phyloP scores from a whole-genome alignment of 2,797 vertebrate species.

The Pristis pectinata region DNA sequence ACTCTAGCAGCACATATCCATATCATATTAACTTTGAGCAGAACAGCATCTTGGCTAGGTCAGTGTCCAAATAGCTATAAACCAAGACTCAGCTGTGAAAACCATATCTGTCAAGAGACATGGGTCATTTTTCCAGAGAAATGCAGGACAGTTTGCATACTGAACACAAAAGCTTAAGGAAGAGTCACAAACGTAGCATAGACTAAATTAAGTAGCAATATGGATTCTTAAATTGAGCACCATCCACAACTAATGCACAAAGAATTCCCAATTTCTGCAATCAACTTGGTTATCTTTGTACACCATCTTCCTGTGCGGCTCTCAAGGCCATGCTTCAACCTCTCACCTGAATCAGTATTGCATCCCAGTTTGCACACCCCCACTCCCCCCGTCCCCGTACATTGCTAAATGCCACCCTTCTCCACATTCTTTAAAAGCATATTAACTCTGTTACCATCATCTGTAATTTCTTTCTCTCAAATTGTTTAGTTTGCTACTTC shows the following conservation, averaged over 20 bases:
- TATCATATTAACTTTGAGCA: neutral
- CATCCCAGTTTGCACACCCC: neutral
- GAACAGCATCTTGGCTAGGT: neutral
- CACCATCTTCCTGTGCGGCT: neutral
- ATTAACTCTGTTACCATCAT: neutral
- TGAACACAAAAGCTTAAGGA: neutral
- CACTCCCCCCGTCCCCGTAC: neutral
- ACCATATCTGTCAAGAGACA: neutral
- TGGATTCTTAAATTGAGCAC: neutral
- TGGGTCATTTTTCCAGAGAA: neutral
- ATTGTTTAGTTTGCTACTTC: neutral
- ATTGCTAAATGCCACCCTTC: neutral
- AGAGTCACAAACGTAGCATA: neutral
- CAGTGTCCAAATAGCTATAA: neutral
- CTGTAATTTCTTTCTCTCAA: neutral
- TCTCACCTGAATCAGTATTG: neutral
- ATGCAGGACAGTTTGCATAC: neutral
- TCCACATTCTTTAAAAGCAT: too few species aligned
- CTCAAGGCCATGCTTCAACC: neutral
- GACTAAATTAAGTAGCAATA: neutral
- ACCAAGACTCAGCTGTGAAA: neutral
- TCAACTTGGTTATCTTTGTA: neutral
- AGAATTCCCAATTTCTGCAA: neutral
- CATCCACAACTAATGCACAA: neutral
- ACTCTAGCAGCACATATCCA: neutral